phyloP scores from a whole-genome alignment of 2,113 vertebrate genomes.

The Bufo gargarizans region DNA sequence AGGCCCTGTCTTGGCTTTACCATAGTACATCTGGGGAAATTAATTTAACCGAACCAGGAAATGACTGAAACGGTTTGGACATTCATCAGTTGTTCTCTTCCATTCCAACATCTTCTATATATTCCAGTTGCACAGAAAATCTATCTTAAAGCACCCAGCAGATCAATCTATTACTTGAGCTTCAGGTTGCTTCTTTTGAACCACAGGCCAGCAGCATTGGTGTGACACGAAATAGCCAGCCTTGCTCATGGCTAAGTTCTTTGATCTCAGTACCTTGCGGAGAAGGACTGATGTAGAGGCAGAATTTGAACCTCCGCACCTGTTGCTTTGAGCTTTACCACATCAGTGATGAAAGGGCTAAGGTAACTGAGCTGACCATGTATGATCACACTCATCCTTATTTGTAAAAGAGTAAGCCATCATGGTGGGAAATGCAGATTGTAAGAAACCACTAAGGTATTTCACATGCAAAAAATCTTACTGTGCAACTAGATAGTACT shows the following conservation, averaged over 20 bases:
- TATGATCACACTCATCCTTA: constrained; percentile 45
- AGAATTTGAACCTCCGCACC: constrained; percentile 55
- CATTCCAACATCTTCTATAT: background rate
- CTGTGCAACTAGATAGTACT: constrained; percentile 13
- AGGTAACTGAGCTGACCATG: constrained; percentile 29
- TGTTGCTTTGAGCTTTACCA: constrained; percentile 55
- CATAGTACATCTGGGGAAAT: constrained; percentile 15
- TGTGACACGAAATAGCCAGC: constrained; percentile 37
- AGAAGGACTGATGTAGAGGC: constrained; percentile 34
- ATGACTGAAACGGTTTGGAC: background rate
- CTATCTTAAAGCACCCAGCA: constrained; percentile 18
- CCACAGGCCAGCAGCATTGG: constrained; percentile 28
- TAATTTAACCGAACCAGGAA: background rate
- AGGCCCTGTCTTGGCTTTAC: background rate
- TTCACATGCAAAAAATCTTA: constrained; percentile 13
- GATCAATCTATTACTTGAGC: constrained; percentile 43
- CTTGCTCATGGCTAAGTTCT: constrained; percentile 50
- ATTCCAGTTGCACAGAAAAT: background rate
- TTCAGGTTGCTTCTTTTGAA: constrained; percentile 43
- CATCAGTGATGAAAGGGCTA: constrained; percentile 48
- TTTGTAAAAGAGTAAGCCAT: constrained; percentile 28
- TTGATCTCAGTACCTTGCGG: constrained; percentile 47
- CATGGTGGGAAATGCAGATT: constrained; percentile 1
- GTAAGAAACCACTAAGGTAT: background rate
- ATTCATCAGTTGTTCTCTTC: background rate